Evolutionary conservation across 2,797 vertebrate genomes (phyloP).

Genomic region (Melanotaenia pygmaea): DNA sequence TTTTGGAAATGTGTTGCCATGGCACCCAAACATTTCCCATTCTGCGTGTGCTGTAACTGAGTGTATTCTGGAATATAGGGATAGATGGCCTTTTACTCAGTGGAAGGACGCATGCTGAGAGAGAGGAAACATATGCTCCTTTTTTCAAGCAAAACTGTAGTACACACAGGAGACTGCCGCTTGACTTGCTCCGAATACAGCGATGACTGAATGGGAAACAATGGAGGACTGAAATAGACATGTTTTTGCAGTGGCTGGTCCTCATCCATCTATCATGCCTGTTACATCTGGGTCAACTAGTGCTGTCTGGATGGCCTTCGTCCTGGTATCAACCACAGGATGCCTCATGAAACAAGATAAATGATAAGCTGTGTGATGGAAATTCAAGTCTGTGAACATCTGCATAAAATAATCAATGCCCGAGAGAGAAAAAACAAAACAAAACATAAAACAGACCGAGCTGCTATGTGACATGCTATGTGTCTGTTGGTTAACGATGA

Average conservation of each 20-base stretch:
- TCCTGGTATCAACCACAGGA: slow-evolving; percentile 27
- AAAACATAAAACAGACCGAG: slow-evolving; percentile 1
- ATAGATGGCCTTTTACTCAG: slow-evolving; percentile 49
- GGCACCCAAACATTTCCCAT: slow-evolving; percentile 61
- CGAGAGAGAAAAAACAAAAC: not conserved
- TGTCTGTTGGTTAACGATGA: slow-evolving; percentile 1
- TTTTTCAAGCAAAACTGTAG: slow-evolving; percentile 57
- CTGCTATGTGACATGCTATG: not conserved
- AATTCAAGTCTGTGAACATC: slow-evolving; percentile 28
- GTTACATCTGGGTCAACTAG: slow-evolving; percentile 65
- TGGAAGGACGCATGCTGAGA: slow-evolving; percentile 68
- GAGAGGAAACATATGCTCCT: slow-evolving; percentile 70
- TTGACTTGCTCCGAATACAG: slow-evolving; percentile 64
- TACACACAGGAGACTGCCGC: slow-evolving; percentile 61
- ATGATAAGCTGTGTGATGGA: slow-evolving; percentile 14
- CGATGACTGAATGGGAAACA: slow-evolving; percentile 76
- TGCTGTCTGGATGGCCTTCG: slow-evolving; percentile 29
- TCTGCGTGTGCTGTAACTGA: slow-evolving; percentile 15
- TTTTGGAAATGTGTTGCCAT: slow-evolving; percentile 67
- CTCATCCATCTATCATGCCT: slow-evolving; percentile 65
- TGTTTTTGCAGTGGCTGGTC: slow-evolving; percentile 67
- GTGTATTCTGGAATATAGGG: slow-evolving; percentile 29
- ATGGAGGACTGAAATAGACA: slow-evolving; percentile 79
- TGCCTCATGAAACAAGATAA: slow-evolving; percentile 31
- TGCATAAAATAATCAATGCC: slow-evolving; percentile 14